Conservation (phyloP, 2,888 invertebrate species). For the Hydroisotoma schaefferi region DNA sequence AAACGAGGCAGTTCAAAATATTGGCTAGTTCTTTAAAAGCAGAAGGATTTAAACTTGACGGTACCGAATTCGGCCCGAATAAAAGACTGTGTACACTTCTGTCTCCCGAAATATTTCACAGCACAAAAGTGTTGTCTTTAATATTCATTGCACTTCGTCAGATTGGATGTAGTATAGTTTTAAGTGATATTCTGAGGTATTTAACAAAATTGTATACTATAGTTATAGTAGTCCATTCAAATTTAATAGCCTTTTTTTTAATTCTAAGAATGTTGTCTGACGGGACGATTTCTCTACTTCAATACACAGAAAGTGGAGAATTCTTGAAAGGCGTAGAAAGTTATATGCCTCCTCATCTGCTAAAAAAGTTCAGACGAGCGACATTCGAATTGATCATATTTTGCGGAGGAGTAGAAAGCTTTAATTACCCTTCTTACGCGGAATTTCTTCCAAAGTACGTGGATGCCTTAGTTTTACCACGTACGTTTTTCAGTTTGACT, state of each 20-base stretch:
- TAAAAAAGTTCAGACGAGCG: neutral
- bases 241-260: no score
- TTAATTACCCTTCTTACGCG: conserved; percentile 30
- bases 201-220: neutral
- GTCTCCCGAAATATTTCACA: conserved; percentile 27
- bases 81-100: neutral
- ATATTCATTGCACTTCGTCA: conserved; percentile 40
- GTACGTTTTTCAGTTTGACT: conserved; percentile 25
- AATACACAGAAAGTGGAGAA: neutral
- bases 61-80: no score
- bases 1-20: no score
- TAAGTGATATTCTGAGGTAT: conserved; percentile 40
- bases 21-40: no score
- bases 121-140: conserved; percentile 25
- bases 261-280: no score
- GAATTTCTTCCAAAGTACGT: conserved; percentile 43
- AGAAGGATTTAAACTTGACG: no score
- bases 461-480: conserved; percentile 36
- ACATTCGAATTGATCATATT: no score
- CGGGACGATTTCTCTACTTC: neutral
- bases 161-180: conserved; percentile 40
- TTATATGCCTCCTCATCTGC: neutral
- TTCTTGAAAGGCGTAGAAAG: neutral
- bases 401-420: conserved; percentile 31
- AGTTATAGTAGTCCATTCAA: neutral